Evolutionary conservation across 2,888 invertebrate genomes (phyloP).

Genomic region (Dryobotodes eremita): DNA sequence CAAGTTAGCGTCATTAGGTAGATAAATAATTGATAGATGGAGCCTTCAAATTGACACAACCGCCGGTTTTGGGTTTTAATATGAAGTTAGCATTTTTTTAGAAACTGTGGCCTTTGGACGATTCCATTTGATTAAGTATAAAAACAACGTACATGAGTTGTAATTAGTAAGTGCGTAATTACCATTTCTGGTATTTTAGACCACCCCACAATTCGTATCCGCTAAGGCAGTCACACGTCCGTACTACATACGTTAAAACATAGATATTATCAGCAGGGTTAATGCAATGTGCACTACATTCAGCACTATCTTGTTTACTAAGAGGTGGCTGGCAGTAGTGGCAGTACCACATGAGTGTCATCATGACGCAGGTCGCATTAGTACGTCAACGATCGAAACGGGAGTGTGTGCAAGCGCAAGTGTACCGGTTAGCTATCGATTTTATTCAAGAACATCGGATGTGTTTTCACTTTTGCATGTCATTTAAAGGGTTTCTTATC

Average conservation of each 20-base stretch:
- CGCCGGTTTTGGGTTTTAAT: not conserved
- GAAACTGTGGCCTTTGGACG: not conserved
- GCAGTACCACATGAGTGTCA: constrained; percentile 21
- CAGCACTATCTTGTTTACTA: constrained; percentile 35
- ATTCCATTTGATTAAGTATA: not conserved
- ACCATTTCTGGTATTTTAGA: not conserved
- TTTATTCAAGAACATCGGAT: constrained; percentile 71
- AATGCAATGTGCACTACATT: constrained; percentile 17
- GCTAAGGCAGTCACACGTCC: not conserved
- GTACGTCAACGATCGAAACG: constrained; percentile 67
- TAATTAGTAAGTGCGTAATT: not conserved
- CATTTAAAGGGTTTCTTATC: constrained; percentile 31
- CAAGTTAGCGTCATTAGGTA: constrained; percentile 8
- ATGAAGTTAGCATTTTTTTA: not conserved
- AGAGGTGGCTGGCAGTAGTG: constrained; percentile 19
- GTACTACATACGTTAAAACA: not conserved
- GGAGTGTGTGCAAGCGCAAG: constrained; percentile 32
- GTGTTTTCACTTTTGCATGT: constrained; percentile 79
- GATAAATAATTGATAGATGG: constrained; percentile 8
- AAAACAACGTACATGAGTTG: not conserved
- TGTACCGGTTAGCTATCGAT: constrained; percentile 70
- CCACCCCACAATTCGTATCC: not conserved
- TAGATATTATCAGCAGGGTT: not conserved
- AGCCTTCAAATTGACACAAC: not conserved
- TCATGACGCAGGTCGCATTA: constrained; percentile 55